A percentile compares a stretch with the other conserved stretches of the same genome.
Evolutionary conservation across 2,888 invertebrate species (phyloP).

Genomic region (Trichacis sp.): DNA sequence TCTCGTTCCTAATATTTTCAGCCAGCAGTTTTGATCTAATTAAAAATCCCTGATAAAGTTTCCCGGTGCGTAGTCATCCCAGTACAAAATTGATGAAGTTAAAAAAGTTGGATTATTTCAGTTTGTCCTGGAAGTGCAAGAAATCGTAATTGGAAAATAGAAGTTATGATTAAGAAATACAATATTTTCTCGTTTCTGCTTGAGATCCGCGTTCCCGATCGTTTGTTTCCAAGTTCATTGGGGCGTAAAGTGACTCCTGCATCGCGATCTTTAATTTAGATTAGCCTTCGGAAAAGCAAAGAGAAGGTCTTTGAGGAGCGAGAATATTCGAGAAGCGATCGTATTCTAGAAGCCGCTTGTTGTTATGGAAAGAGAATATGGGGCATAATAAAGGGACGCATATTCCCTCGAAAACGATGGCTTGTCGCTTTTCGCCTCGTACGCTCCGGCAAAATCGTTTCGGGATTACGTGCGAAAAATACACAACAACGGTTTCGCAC

Average conservation of each 20-base stretch:
- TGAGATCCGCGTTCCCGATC: background rate
- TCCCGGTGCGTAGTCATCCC: background rate
- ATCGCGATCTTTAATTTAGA: constrained; percentile 22
- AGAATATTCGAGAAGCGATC: constrained; percentile 13
- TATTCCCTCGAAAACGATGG: constrained; percentile 31
- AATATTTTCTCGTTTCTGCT: background rate
- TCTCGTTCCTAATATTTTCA: too few relatives aligned
- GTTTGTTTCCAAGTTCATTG: background rate
- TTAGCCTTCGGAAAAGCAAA: constrained; percentile 6
- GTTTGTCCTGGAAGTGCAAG: background rate
- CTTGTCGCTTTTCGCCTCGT: constrained; percentile 21
- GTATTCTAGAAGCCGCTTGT: constrained; percentile 12
- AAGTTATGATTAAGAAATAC: constrained; percentile 4
- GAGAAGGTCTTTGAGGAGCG: background rate
- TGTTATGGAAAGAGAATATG: constrained; percentile 11
- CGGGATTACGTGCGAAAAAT: constrained; percentile 28
- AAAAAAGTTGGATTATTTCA: background rate
- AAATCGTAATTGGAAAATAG: background rate
- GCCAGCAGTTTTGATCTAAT: too few relatives aligned
- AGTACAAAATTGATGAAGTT: background rate
- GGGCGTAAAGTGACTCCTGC: constrained; percentile 1
- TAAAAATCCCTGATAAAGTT: background rate
- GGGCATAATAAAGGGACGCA: constrained; percentile 21
- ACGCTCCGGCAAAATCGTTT: constrained; percentile 19
- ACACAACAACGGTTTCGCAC: constrained; percentile 11